These are phyloP conservation scores for Drosophila biarmipes DNA, from an alignment of 1,140 invertebrate genomes.

Conservation along the genomic window DNA sequence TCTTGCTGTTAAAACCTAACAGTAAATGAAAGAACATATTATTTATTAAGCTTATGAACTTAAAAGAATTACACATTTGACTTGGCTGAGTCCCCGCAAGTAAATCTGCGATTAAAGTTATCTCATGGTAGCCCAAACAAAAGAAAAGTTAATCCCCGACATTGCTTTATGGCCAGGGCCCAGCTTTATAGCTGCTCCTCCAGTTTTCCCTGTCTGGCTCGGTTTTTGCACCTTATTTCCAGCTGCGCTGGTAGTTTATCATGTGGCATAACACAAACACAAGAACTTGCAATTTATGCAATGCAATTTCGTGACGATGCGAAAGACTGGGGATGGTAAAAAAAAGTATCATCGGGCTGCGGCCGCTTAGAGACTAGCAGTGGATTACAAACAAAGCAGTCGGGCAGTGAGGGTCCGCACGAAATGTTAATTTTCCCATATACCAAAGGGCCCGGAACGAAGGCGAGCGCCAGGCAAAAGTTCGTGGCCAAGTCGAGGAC, in stretches of 20 bases:
- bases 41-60: background rate
- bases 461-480: background rate
- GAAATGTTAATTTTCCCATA: constrained; percentile 61
- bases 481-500: constrained; percentile 34
- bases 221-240: constrained; percentile 47
- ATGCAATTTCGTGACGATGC: constrained; percentile 56
- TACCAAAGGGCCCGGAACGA: background rate
- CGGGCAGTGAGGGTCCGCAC: constrained; percentile 15
- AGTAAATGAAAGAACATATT: too few species aligned
- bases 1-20: too few species aligned
- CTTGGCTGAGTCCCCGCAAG: background rate
- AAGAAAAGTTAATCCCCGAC: constrained; percentile 44
- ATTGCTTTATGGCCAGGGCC: constrained; percentile 57
- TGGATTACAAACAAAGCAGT: constrained; percentile 60
- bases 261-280: constrained; percentile 48
- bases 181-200: constrained; percentile 7
- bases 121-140: constrained; percentile 30
- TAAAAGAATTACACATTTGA: background rate
- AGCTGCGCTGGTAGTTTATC: constrained; percentile 57
- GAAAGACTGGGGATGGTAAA: constrained; percentile 5
- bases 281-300: constrained; percentile 61
- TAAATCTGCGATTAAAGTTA: constrained; percentile 2
- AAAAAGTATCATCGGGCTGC: constrained; percentile 24
- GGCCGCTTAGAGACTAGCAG: constrained; percentile 27
- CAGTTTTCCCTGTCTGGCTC: constrained; percentile 23